A percentile compares a stretch with the other conserved stretches of the same genome.
These are phyloP conservation scores for Pterocles gutturalis DNA, from an alignment of 2,113 vertebrate species.

Conservation along the genomic window DNA sequence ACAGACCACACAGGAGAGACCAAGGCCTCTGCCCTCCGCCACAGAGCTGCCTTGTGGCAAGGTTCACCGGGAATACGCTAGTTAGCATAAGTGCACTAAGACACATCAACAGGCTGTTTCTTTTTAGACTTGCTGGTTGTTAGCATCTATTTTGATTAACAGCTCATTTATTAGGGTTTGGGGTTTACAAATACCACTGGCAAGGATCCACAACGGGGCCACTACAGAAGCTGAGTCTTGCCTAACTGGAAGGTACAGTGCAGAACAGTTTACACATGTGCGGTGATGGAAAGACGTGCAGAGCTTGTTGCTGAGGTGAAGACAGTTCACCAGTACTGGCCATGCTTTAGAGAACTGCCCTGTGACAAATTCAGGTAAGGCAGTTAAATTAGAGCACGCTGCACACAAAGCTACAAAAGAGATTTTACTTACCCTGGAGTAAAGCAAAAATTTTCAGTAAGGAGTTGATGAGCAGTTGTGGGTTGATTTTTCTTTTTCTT, in stretches of 20 bases:
- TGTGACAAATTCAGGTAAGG: background rate
- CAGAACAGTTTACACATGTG: background rate
- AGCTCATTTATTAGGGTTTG: background rate
- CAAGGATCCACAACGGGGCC: background rate
- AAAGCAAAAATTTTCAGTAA: slow-evolving; percentile 19
- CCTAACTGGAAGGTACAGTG: background rate
- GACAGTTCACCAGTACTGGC: background rate
- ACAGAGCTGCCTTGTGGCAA: background rate
- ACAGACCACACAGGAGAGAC: background rate
- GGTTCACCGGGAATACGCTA: background rate
- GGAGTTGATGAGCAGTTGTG: slow-evolving; percentile 5
- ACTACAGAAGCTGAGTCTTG: background rate
- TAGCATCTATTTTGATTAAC: background rate
- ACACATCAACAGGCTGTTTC: background rate
- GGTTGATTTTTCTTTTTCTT: slow-evolving; percentile 41
- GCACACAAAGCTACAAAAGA: background rate
- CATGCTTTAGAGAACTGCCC: background rate
- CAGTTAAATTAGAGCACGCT: background rate
- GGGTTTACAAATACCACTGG: background rate
- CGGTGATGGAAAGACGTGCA: background rate
- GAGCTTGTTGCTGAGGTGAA: background rate
- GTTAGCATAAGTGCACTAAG: background rate
- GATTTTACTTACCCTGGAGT: background rate
- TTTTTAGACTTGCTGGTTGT: background rate
- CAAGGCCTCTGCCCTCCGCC: background rate